phyloP scores from a whole-genome alignment of 64 coral and sea anemone genomes.

The Pachyseris speciosa region DNA sequence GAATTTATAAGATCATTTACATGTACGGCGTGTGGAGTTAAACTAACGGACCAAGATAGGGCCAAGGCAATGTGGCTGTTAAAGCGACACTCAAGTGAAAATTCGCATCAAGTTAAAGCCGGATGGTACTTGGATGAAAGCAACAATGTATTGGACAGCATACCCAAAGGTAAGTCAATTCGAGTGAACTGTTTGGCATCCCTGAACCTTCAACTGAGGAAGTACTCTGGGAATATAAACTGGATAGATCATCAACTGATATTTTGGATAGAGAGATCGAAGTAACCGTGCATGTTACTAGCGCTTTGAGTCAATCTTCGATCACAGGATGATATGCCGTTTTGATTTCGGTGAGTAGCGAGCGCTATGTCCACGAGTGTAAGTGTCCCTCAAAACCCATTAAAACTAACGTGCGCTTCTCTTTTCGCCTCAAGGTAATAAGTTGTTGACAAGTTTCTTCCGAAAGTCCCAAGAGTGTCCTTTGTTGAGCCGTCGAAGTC shows the following conservation, averaged over 20 bases:
- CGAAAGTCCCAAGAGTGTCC: neutral
- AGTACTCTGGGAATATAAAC: too few species aligned
- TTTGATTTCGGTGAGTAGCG: too few species aligned
- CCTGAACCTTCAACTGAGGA: neutral
- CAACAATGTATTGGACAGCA: neutral
- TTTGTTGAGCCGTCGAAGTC: neutral
- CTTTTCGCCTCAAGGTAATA: constrained; percentile 6
- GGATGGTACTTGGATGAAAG: neutral
- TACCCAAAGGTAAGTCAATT: constrained; percentile 14
- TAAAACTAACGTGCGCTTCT: too few species aligned
- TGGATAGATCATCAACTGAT: neutral
- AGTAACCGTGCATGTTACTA: neutral
- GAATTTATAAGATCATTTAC: constrained; percentile 30
- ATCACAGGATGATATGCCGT: too few species aligned
- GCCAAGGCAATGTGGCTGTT: too few species aligned
- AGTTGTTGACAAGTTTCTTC: neutral
- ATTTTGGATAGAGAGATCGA: neutral
- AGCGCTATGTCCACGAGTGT: too few species aligned
- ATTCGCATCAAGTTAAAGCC: constrained; percentile 16
- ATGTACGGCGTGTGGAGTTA: constrained; percentile 12
- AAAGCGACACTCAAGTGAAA: neutral
- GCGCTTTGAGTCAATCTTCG: neutral
- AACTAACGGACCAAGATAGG: neutral
- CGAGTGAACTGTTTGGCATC: neutral
- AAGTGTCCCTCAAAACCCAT: too few species aligned